Percentiles rank a stretch among this genome's conserved stretches.
These are phyloP conservation scores for Metallyticus violacea DNA, from an alignment of 2,888 invertebrate species.

Conservation along the genomic window DNA sequence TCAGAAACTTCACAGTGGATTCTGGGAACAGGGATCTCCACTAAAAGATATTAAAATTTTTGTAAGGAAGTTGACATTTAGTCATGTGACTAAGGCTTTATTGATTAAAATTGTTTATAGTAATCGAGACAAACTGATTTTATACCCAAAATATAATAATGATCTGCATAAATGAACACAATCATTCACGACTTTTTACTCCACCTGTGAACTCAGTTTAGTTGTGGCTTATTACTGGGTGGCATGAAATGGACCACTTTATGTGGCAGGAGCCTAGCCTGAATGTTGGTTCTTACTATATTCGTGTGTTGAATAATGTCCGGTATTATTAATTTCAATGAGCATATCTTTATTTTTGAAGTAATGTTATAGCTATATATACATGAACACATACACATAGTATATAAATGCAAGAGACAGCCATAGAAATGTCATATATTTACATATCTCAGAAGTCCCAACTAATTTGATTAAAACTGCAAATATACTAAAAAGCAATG, in stretches of 20 bases:
- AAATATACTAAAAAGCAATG: neutral
- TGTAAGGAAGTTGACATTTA: too few species aligned
- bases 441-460: neutral
- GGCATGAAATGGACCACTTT: neutral
- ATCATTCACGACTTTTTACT: too few species aligned
- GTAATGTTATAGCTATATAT: neutral
- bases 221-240: too few species aligned
- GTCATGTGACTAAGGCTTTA: too few species aligned
- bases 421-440: neutral
- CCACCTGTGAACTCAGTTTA: neutral
- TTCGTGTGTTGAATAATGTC: neutral
- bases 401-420: neutral
- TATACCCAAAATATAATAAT: too few species aligned
- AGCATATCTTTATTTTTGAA: neutral
- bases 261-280: neutral
- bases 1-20: too few species aligned
- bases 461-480: neutral
- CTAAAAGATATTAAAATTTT: too few species aligned
- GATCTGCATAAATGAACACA: too few species aligned
- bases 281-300: neutral
- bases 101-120: too few species aligned
- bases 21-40: too few species aligned
- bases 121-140: too few species aligned
- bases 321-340: neutral
- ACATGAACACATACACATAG: neutral